Conservation (phyloP, 2,797 vertebrate species). For the Darevskia nairensis region DNA sequence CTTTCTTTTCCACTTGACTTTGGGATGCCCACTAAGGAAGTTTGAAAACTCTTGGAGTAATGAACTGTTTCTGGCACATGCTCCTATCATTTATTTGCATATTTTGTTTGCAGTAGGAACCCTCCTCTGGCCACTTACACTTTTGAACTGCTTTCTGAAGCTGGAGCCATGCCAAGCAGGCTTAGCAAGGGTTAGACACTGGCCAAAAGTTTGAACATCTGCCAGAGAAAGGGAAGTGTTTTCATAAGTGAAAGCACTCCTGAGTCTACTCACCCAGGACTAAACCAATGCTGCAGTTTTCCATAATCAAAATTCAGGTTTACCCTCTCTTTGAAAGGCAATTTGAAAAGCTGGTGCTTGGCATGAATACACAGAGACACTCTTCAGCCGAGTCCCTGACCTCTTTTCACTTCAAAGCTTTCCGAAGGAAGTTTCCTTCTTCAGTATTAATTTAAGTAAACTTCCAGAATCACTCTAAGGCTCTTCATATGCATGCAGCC, state of each 20-base stretch:
- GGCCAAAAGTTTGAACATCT: constrained; percentile 26
- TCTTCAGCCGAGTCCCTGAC: constrained; percentile 47
- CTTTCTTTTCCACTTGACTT: constrained; percentile 2
- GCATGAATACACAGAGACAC: constrained; percentile 37
- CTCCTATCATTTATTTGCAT: not conserved
- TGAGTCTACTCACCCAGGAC: constrained; percentile 10
- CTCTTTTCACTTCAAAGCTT: constrained; percentile 53
- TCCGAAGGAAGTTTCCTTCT: constrained; percentile 50
- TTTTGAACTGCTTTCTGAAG: constrained; percentile 9
- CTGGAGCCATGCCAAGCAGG: constrained; percentile 13
- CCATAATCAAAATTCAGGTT: constrained; percentile 61
- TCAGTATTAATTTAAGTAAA: constrained; percentile 55
- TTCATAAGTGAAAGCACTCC: constrained; percentile 33
- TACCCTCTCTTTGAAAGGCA: constrained; percentile 51
- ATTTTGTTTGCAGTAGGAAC: not conserved
- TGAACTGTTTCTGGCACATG: not conserved
- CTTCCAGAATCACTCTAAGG: not conserved
- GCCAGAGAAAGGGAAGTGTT: constrained; percentile 27
- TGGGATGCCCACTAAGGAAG: not conserved
- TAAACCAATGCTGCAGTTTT: constrained; percentile 57
- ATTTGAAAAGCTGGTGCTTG: constrained; percentile 57
- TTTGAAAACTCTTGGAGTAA: not conserved
- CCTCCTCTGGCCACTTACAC: not conserved
- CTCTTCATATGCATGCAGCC: not conserved
- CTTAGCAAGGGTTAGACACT: constrained; percentile 19